phyloP scores from a whole-genome alignment of 2,113 vertebrate genomes.

The Nipponia nippon region DNA sequence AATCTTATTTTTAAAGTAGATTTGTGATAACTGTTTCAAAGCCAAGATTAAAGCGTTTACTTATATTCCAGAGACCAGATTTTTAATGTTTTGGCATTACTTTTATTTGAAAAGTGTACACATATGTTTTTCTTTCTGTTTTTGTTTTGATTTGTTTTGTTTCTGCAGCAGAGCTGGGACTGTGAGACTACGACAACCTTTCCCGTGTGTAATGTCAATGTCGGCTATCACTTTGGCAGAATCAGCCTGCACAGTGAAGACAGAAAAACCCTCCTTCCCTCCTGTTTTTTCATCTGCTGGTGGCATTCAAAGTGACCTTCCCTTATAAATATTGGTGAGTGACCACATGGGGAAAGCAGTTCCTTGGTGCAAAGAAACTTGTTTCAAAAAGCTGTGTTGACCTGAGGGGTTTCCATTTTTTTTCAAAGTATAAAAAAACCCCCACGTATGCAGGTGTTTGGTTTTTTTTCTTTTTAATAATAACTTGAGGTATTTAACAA shows the following conservation, averaged over 20 bases:
- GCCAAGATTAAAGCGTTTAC: conserved; percentile 45
- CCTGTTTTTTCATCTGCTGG: conserved; percentile 38
- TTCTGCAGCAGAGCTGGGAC: conserved; percentile 56
- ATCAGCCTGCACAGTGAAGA: conserved; percentile 67
- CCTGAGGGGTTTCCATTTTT: not conserved
- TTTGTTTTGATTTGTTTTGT: conserved; percentile 45
- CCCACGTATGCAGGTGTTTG: not conserved
- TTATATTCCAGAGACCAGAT: conserved; percentile 54
- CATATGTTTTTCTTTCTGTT: conserved; percentile 1
- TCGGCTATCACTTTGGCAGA: conserved; percentile 66
- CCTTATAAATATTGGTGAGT: conserved; percentile 69
- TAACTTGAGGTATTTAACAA: not conserved
- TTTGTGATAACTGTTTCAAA: conserved; percentile 63
- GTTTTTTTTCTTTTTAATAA: not conserved
- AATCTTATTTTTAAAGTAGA: conserved; percentile 57
- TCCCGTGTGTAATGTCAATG: conserved; percentile 71
- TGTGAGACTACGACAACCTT: conserved; percentile 50
- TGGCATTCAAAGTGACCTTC: conserved; percentile 75
- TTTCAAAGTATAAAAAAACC: not conserved
- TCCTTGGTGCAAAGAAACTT: conserved; percentile 9
- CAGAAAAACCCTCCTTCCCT: conserved; percentile 44
- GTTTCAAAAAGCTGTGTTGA: conserved; percentile 11
- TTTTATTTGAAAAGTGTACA: conserved; percentile 4
- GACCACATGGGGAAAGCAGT: conserved; percentile 44
- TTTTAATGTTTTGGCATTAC: conserved; percentile 55